phyloP scores from a whole-genome alignment of 2,888 invertebrate species.

The Iphiclides podalirius region DNA sequence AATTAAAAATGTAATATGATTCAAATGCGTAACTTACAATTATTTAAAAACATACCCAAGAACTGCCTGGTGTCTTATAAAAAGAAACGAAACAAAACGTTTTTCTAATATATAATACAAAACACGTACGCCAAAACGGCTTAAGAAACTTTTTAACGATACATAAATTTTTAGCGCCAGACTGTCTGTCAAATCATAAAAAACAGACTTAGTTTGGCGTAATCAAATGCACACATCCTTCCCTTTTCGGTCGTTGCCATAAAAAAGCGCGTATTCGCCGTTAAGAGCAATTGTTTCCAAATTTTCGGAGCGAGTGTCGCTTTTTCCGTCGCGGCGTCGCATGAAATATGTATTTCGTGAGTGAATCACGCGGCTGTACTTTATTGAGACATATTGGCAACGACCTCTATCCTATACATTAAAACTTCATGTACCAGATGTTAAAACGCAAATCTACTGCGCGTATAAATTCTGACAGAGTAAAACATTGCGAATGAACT shows the following conservation, averaged over 20 bases:
- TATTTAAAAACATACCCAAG: too few relatives aligned
- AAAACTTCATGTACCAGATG: too few relatives aligned
- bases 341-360: neutral
- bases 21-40: too few relatives aligned
- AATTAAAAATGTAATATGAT: too few relatives aligned
- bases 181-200: neutral
- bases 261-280: neutral
- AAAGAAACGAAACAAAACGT: too few relatives aligned
- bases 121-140: too few relatives aligned
- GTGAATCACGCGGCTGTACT: neutral
- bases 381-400: neutral
- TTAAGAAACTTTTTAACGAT: neutral
- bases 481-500: too few relatives aligned
- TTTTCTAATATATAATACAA: too few relatives aligned
- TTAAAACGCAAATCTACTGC: too few relatives aligned
- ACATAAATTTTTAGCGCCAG: neutral
- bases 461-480: too few relatives aligned
- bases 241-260: neutral
- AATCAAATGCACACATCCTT: neutral
- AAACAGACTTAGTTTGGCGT: neutral
- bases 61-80: too few relatives aligned
- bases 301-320: neutral
- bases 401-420: too few relatives aligned
- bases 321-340: neutral
- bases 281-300: neutral